These are phyloP conservation scores for Athrips mouffetella DNA, from an alignment of 2,888 invertebrate species.

Conservation along the genomic window DNA sequence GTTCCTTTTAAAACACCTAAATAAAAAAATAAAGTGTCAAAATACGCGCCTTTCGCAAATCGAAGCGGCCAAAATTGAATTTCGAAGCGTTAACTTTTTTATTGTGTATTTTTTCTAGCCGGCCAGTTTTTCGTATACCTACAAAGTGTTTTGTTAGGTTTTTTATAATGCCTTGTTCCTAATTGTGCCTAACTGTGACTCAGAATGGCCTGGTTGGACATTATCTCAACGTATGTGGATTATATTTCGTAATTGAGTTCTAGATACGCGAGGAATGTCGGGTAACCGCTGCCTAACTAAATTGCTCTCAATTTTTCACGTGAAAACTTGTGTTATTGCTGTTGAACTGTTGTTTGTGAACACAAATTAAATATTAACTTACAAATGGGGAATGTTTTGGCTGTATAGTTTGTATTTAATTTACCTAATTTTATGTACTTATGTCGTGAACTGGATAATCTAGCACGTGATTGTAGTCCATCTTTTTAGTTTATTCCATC, in stretches of 20 bases:
- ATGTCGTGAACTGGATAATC: not conserved
- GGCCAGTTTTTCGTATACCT: slow-evolving; percentile 25
- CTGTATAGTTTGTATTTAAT: no score
- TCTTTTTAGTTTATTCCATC: no score
- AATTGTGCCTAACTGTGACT: slow-evolving; percentile 51
- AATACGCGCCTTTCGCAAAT: slow-evolving; percentile 11
- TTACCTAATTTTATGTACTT: no score
- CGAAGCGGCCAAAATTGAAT: slow-evolving; percentile 27
- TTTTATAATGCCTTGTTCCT: slow-evolving; percentile 32
- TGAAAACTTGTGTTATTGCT: not conserved
- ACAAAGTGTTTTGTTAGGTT: slow-evolving; percentile 21
- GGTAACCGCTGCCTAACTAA: slow-evolving; percentile 6
- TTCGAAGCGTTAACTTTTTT: slow-evolving; percentile 11
- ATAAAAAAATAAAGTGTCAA: slow-evolving; percentile 21
- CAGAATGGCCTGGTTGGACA: slow-evolving; percentile 51
- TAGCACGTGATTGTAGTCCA: not conserved
- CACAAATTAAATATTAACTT: not conserved
- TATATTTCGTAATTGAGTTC: slow-evolving; percentile 50
- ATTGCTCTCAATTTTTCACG: slow-evolving; percentile 16
- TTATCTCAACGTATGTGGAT: slow-evolving; percentile 57
- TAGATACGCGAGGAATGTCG: slow-evolving; percentile 21
- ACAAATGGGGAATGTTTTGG: no score
- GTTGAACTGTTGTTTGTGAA: not conserved
- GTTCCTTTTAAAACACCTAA: slow-evolving; percentile 29
- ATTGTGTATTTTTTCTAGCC: slow-evolving; percentile 24